Evolutionary conservation across 2,113 vertebrate genomes (phyloP), one percentile per base, ranked within the genome.

Genomic region (Brachypodius melanocephalos): DNA sequence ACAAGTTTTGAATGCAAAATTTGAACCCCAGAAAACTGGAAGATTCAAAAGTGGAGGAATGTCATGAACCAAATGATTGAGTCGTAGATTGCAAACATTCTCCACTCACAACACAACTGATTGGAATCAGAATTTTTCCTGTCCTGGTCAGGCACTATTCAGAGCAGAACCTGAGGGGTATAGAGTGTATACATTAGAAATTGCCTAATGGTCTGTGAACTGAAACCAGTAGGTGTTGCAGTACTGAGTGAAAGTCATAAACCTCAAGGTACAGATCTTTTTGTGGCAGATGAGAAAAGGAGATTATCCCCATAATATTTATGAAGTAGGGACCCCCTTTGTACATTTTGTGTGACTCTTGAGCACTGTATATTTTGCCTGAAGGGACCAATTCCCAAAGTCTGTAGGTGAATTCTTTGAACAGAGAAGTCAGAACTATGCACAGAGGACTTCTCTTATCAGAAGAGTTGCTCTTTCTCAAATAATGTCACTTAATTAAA

Each of bases 401-500:
- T 69, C 46, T 81, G 14, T 67, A 31, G 20, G 21, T 67, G 66
- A 92, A 92, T 88, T 79, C 14, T 46, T 66, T 66, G 55, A 88
- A 46, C 18, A 65, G 45, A n/a, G 19, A 89, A 62, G 14, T 46
- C 52, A 88, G 54, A 78, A 51, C 32, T 12, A 65, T 10, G 45
- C 8, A 16, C 25, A 57, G 13, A 46, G 52, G 32, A 77, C 43
- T 72, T 72, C 26, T 80, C 48, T 49, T 49, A 20, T 21, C 32
- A 74, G 26, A 36, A 84, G 34, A 89, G 11, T 36, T 68, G 18
- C 38, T 80, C n/a, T 24, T 77, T 55, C 66, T 93, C 62, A 88
- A 79, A 78, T 55, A 91, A 75, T 65, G 69, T 62, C 75, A 93
- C 85, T 97, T 86, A 96, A 89, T 91, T 74, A 95, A 94, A 96